Percentiles rank a stretch among this genome's conserved stretches.
Conservation (phyloP, 2,113 vertebrate genomes). For the Scytalopus superciliaris region DNA sequence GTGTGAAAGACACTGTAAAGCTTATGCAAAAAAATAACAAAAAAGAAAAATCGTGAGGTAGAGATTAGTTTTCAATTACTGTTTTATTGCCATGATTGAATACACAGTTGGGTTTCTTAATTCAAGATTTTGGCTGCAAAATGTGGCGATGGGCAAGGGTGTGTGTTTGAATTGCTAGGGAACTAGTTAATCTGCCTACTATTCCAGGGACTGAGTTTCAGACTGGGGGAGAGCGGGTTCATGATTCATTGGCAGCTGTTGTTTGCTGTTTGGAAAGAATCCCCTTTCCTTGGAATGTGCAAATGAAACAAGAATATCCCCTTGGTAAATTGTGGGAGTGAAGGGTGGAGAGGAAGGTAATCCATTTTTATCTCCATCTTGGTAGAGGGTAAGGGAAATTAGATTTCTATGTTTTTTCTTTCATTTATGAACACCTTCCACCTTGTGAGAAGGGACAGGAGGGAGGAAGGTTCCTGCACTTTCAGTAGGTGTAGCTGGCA, state of each 20-base stretch:
- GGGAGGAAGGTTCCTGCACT: background rate
- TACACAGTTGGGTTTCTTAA: background rate
- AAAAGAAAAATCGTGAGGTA: background rate
- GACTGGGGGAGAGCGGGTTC: background rate
- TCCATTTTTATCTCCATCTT: constrained; percentile 27
- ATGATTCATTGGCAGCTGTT: background rate
- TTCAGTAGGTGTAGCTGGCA: constrained; percentile 89
- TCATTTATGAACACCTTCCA: background rate
- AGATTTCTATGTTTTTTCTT: background rate
- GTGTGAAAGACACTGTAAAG: background rate
- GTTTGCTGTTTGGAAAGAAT: background rate
- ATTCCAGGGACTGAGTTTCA: background rate
- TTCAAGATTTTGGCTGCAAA: background rate
- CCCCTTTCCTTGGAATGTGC: background rate
- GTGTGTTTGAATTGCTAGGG: background rate
- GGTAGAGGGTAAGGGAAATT: background rate
- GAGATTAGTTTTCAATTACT: constrained; percentile 6
- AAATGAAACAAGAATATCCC: background rate
- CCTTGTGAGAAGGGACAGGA: background rate
- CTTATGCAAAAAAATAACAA: background rate
- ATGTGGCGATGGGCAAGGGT: background rate
- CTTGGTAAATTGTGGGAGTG: background rate
- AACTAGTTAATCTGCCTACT: background rate
- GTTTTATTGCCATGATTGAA: constrained; percentile 48
- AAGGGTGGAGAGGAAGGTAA: constrained; percentile 13